Percentiles rank a stretch among this genome's conserved stretches.
phyloP scores from a whole-genome alignment of 1,140 invertebrate species.

The Dendrolimus punctatus region DNA sequence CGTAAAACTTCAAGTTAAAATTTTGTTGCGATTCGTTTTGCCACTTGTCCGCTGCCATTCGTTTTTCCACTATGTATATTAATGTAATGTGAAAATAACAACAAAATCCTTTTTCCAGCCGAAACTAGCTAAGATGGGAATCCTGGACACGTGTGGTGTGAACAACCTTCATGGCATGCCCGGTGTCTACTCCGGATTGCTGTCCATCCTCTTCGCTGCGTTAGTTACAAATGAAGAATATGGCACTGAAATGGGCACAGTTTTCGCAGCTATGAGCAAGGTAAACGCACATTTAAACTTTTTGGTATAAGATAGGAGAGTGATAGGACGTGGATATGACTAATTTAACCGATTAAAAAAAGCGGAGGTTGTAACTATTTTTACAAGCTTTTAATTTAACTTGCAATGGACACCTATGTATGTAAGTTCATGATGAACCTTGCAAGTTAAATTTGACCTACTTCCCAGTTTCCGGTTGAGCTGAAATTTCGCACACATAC shows the following conservation, averaged over 20 bases:
- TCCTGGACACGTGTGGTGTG: slow-evolving; percentile 96
- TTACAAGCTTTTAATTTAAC: too few relatives aligned
- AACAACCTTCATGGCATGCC: slow-evolving; percentile 98
- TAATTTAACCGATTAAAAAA: background rate
- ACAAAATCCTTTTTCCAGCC: slow-evolving; percentile 73
- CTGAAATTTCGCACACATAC: too few relatives aligned
- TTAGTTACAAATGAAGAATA: slow-evolving; percentile 73
- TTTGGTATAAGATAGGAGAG: too few relatives aligned
- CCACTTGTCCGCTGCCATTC: too few relatives aligned
- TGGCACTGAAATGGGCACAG: slow-evolving; percentile 69
- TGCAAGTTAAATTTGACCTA: too few relatives aligned
- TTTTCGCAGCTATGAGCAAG: slow-evolving; percentile 72
- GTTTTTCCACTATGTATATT: too few relatives aligned
- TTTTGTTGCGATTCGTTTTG: too few relatives aligned
- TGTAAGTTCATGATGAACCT: too few relatives aligned
- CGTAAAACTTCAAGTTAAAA: too few relatives aligned
- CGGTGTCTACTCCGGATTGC: slow-evolving; percentile 86
- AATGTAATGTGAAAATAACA: too few relatives aligned
- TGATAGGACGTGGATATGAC: slow-evolving; percentile 12
- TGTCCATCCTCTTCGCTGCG: slow-evolving; percentile 83
- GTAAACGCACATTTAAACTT: background rate
- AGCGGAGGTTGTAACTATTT: background rate
- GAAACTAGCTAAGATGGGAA: slow-evolving; percentile 77
- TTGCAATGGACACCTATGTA: too few relatives aligned
- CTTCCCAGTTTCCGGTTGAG: too few relatives aligned